Evolutionary conservation across 2,888 invertebrate species (phyloP), one percentile per base, ranked within the genome.

Genomic region (Bellardia bayeri): DNA sequence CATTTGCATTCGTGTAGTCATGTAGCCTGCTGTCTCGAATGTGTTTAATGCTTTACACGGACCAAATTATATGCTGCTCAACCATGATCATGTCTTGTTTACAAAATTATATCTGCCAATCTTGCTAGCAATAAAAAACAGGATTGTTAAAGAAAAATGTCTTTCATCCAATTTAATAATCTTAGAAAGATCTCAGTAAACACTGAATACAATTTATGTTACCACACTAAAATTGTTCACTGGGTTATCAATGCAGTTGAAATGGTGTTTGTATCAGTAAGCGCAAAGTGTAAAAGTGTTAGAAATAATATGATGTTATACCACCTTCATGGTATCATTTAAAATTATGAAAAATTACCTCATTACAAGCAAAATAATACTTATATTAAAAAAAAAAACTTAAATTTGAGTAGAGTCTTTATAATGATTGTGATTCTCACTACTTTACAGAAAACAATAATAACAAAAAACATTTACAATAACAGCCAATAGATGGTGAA

Each of bases 251-350:
- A 3, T 51, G 14, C 49, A 74, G 40, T n/a, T 23, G 13, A n/a
- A 23, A 54, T n/a, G 6, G 11, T 69, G n/a, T 51, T 49, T 8
- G 4, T 68, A 42, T 51, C 2, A 63, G 40, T 16, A 40, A 82
- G 40, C 42, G 42, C 42, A 56, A 69, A 79, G 54, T 23, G 78
- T 74, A 82, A 66, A 82, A 86, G 86, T 87, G 80, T 81, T 87
- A 72, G 75, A 63, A 76, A 83, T 83, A 86, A 83, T 76, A 64
- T 83, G 75, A 86, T 58, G 86, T 64, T 81, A 16, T 84, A 33
- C 87, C 87, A 81, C 84, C 84, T 87, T 87, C 87, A 74, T 61
- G 84, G 84, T 84, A 84, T 87, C 83, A 84, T 81, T 87, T 78
- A 72, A 72, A 72, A 84, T 81, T 81, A 84, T 81, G 49, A 87